These are phyloP conservation scores for Dyspetes luteomarginatus DNA, from an alignment of 2,888 invertebrate species.

Conservation along the genomic window DNA sequence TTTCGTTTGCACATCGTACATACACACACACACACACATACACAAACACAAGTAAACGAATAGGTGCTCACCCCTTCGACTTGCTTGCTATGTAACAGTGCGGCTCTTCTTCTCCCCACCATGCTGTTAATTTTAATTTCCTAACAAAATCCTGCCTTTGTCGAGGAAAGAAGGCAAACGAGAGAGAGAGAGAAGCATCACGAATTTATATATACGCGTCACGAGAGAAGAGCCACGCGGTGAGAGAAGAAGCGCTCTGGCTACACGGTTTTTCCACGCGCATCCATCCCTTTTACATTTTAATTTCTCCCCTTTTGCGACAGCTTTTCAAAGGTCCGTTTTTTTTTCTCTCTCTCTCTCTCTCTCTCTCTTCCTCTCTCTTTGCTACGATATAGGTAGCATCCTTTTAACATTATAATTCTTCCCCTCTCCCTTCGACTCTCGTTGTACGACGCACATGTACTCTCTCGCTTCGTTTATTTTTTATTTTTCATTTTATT, in stretches of 20 bases:
- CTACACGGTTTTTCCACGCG: conserved; percentile 79
- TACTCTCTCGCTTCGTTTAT: conserved; percentile 46
- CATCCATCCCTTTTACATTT: conserved; percentile 83
- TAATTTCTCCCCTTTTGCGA: conserved; percentile 82
- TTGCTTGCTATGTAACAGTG: conserved; percentile 54
- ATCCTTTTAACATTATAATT: conserved; percentile 83
- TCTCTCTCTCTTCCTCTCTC: conserved; percentile 37
- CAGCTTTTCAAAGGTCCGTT: conserved; percentile 78
- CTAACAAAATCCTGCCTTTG: conserved; percentile 79
- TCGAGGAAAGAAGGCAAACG: conserved; percentile 67
- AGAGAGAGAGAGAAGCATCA: conserved; percentile 42
- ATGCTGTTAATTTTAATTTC: conserved; percentile 80
- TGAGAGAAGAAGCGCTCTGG: conserved; percentile 67
- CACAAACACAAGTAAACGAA: background rate
- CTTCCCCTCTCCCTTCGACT: conserved; percentile 66
- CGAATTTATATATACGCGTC: conserved; percentile 30
- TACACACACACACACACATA: conserved; percentile 3
- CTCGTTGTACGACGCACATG: conserved; percentile 41
- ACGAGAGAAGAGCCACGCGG: conserved; percentile 24
- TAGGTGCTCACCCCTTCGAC: conserved; percentile 61
- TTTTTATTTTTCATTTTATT: conserved; percentile 58
- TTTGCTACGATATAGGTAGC: conserved; percentile 74
- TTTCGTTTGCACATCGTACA: conserved; percentile 58
- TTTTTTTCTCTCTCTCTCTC: conserved; percentile 45
- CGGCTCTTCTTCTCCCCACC: conserved; percentile 66